Conservation (phyloP, 2,797 vertebrate genomes). For the Pogoniulus pusillus region DNA sequence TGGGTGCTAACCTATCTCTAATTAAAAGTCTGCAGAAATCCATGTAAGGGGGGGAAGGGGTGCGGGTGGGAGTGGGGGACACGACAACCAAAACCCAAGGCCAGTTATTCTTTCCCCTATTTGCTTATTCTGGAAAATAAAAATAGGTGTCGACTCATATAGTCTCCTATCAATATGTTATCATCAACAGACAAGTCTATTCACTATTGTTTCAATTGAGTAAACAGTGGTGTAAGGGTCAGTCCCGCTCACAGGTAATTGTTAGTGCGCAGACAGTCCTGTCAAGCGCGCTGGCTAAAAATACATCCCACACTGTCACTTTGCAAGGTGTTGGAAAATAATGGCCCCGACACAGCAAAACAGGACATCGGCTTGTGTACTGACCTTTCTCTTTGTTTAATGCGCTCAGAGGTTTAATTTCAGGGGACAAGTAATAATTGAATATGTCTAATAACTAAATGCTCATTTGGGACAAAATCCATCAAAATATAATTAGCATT, state of each 20-base stretch:
- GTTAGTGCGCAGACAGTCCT: constrained; percentile 84
- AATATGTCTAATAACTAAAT: constrained; percentile 83
- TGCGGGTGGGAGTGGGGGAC: background rate
- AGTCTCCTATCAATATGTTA: constrained; percentile 80
- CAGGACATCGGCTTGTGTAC: constrained; percentile 81
- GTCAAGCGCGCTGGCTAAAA: constrained; percentile 87
- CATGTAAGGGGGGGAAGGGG: background rate
- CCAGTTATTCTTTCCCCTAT: constrained; percentile 45
- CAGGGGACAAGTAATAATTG: constrained; percentile 81
- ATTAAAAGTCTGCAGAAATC: constrained; percentile 24
- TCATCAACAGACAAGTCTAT: constrained; percentile 82
- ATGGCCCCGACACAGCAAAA: constrained; percentile 82
- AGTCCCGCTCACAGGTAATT: constrained; percentile 88
- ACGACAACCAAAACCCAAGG: background rate
- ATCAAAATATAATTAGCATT: constrained; percentile 83
- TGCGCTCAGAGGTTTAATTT: constrained; percentile 80
- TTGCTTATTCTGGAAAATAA: constrained; percentile 68
- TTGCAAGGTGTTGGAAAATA: constrained; percentile 87
- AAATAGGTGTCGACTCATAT: constrained; percentile 68
- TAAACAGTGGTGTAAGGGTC: constrained; percentile 88
- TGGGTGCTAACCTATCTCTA: background rate
- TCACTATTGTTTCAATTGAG: constrained; percentile 84
- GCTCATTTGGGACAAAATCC: constrained; percentile 82
- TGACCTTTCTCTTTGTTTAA: constrained; percentile 92
- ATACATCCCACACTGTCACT: constrained; percentile 89